Conservation (phyloP, 2,113 vertebrate species). For the Otocyon megalotis region DNA sequence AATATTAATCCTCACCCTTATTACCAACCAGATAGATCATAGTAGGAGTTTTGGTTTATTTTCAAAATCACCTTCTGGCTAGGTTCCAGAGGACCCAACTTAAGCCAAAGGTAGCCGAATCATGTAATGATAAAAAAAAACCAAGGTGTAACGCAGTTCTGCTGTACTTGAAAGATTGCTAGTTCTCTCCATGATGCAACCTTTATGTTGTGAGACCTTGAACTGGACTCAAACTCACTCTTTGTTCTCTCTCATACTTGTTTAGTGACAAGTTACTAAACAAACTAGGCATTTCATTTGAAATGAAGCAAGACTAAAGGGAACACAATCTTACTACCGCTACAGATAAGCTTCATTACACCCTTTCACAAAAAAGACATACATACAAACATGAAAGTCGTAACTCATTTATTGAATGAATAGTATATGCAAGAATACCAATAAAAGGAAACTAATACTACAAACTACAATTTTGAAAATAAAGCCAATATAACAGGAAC, state of each 20-base stretch:
- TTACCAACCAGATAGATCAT: neutral
- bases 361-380: constrained; percentile 83
- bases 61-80: constrained; percentile 22
- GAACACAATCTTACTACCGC: constrained; percentile 7
- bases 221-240: constrained; percentile 32
- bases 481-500: constrained; percentile 90
- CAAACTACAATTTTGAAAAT: constrained; percentile 90
- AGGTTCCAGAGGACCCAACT: neutral
- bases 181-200: constrained; percentile 5
- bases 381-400: constrained; percentile 86
- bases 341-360: constrained; percentile 56
- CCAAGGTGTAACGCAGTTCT: neutral
- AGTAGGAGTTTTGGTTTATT: constrained; percentile 33
- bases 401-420: constrained; percentile 89
- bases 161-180: neutral
- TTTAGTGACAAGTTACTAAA: constrained; percentile 38
- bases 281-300: constrained; percentile 16
- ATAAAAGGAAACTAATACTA: constrained; percentile 90
- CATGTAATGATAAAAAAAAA: constrained; percentile 4
- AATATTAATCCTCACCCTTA: neutral
- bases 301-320: constrained; percentile 55
- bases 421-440: constrained; percentile 89
- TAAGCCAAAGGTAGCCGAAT: neutral
- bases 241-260: constrained; percentile 2
- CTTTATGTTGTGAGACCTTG: constrained; percentile 26